Conservation (phyloP, 37 sponge, comb jelly and placozoan species). For the Chondrosia reniformis region DNA sequence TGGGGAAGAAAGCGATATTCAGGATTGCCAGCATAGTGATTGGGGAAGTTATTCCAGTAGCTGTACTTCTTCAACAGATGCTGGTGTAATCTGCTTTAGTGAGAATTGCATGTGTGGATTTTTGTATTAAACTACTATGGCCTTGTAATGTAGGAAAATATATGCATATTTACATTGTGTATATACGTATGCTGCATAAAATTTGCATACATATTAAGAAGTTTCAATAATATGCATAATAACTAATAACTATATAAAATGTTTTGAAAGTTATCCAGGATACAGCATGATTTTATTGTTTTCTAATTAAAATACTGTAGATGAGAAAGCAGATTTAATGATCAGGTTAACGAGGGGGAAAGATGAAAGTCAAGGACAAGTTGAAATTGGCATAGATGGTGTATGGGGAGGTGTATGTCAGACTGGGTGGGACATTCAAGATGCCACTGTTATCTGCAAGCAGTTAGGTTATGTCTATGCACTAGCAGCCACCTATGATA, state of each 20-base stretch:
- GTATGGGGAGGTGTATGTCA: not conserved
- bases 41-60: not conserved
- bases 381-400: not conserved
- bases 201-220: too few species aligned
- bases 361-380: not conserved
- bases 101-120: not conserved
- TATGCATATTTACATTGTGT: too few species aligned
- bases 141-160: too few species aligned
- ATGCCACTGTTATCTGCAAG: not conserved
- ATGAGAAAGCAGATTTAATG: too few species aligned
- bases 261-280: too few species aligned
- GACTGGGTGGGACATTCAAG: not conserved
- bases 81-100: slow-evolving; percentile 19
- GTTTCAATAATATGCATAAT: too few species aligned
- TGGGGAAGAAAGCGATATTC: not conserved
- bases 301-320: too few species aligned
- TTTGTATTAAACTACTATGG: too few species aligned
- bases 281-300: too few species aligned
- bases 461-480: not conserved
- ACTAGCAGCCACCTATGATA: not conserved
- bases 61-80: not conserved
- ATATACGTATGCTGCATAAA: too few species aligned
- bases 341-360: not conserved
- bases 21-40: not conserved
- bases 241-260: too few species aligned